phyloP scores from a whole-genome alignment of 2,888 invertebrate species.

The Timandra comae region DNA sequence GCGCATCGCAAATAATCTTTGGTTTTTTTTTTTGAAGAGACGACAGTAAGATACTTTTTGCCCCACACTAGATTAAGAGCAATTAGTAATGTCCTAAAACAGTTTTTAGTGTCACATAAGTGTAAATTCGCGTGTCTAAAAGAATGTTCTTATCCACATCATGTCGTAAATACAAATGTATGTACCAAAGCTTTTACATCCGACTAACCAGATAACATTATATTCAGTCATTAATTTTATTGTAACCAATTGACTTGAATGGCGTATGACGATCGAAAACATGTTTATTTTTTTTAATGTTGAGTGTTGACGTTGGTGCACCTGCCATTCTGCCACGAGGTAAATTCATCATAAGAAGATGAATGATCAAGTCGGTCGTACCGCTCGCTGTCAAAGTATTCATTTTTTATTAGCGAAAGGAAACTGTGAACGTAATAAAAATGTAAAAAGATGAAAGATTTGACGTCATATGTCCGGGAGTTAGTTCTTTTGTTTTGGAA shows the following conservation, averaged over 20 bases:
- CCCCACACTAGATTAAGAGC: too few relatives aligned
- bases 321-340: slow-evolving; percentile 52
- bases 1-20: too few relatives aligned
- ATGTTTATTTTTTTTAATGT: slow-evolving; percentile 34
- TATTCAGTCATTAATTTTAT: slow-evolving; percentile 55
- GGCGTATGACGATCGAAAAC: slow-evolving; percentile 37
- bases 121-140: too few relatives aligned
- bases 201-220: slow-evolving; percentile 43
- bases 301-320: slow-evolving; percentile 36
- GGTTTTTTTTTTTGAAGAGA: too few relatives aligned
- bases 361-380: slow-evolving; percentile 33
- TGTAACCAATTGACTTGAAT: slow-evolving; percentile 65
- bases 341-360: slow-evolving; percentile 54
- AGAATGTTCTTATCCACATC: too few relatives aligned
- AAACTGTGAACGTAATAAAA: slow-evolving; percentile 20
- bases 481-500: too few relatives aligned
- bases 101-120: too few relatives aligned
- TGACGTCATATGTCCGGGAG: too few relatives aligned
- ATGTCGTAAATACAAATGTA: too few relatives aligned
- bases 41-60: too few relatives aligned
- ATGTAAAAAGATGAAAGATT: slow-evolving; percentile 6
- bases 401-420: slow-evolving; percentile 24
- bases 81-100: too few relatives aligned
- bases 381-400: slow-evolving; percentile 19
- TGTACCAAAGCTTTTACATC: too few relatives aligned